Percentiles rank a stretch among this genome's conserved stretches.
Evolutionary conservation across 2,888 invertebrate species (phyloP).

Genomic region (Lasioglossum figueresi): DNA sequence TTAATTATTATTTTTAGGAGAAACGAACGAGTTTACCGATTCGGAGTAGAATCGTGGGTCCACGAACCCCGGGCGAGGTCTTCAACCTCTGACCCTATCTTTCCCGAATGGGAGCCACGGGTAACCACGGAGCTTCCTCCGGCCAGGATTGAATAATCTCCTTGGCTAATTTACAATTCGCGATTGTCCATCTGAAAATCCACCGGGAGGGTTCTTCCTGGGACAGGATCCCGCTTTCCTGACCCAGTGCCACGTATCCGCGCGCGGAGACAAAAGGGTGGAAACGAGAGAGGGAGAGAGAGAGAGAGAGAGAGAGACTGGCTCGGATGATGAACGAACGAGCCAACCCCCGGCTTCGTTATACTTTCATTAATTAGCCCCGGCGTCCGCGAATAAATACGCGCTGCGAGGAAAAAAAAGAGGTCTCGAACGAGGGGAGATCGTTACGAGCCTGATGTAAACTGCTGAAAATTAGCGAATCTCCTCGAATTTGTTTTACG

Average conservation of each 20-base stretch:
- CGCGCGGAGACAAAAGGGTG: slow-evolving; percentile 24
- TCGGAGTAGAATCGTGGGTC: background rate
- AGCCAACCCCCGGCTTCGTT: background rate
- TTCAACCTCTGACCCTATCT: slow-evolving; percentile 14
- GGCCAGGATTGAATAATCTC: background rate
- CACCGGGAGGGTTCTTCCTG: slow-evolving; percentile 1
- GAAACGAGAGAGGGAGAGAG: slow-evolving; percentile 6
- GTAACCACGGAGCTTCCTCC: background rate
- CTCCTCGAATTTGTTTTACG: background rate
- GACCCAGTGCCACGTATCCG: slow-evolving; percentile 56
- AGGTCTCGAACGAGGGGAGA: background rate
- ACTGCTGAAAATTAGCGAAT: background rate
- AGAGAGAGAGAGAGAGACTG: background rate
- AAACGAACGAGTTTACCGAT: background rate
- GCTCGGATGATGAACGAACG: background rate
- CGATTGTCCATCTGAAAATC: slow-evolving; percentile 8
- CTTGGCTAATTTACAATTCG: slow-evolving; percentile 20
- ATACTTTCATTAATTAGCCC: slow-evolving; percentile 29
- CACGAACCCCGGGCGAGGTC: background rate
- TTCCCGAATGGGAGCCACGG: background rate
- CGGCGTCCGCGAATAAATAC: slow-evolving; percentile 20
- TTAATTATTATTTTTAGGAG: background rate
- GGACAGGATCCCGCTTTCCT: slow-evolving; percentile 41
- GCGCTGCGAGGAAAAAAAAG: background rate
- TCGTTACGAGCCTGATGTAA: background rate